phyloP scores from a whole-genome alignment of 2,113 vertebrate genomes.

The Crotophaga sulcirostris region DNA sequence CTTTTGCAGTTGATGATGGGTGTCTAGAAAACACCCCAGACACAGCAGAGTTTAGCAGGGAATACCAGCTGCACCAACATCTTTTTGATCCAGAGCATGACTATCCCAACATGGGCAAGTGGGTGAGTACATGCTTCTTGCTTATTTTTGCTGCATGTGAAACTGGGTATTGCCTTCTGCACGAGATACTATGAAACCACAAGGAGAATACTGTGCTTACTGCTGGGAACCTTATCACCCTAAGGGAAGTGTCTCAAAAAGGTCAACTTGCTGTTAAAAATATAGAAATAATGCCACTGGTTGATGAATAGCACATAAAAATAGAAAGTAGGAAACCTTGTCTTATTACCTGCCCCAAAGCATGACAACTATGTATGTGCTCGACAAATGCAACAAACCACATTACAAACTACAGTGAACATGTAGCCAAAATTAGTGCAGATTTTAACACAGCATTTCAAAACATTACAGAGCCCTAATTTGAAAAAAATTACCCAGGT shows the following conservation, averaged over 20 bases:
- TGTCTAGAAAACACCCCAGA: slow-evolving; percentile 94
- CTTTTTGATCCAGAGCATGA: slow-evolving; percentile 95
- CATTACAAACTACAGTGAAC: background rate
- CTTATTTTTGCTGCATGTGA: background rate
- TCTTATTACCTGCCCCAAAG: background rate
- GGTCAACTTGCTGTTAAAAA: background rate
- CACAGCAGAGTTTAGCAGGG: slow-evolving; percentile 94
- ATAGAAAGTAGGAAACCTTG: background rate
- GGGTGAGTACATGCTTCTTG: slow-evolving; percentile 81
- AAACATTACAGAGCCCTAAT: background rate
- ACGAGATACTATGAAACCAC: background rate
- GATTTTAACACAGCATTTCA: background rate
- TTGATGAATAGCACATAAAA: background rate
- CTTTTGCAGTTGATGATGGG: slow-evolving; percentile 83
- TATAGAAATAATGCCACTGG: background rate
- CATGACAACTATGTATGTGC: background rate
- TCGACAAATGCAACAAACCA: background rate
- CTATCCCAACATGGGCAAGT: slow-evolving; percentile 88
- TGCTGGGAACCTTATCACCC: background rate
- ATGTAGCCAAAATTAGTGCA: background rate
- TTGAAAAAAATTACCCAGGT: background rate
- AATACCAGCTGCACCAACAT: slow-evolving; percentile 95
- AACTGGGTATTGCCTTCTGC: background rate
- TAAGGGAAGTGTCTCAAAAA: background rate
- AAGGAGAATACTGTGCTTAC: background rate